Conservation (phyloP, 2,888 invertebrate genomes). For the Aelia acuminata region DNA sequence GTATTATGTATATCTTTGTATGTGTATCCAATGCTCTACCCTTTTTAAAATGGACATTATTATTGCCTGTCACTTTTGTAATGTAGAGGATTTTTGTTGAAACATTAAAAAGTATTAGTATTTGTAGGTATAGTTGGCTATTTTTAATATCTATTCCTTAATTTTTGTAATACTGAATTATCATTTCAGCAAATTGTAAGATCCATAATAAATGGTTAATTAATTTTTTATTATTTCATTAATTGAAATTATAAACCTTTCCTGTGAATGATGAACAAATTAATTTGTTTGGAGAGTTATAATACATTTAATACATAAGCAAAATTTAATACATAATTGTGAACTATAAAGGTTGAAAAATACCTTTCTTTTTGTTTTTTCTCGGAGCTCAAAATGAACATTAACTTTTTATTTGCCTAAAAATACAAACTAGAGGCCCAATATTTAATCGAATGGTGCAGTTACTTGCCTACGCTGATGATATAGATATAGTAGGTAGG, state of each 20-base stretch:
- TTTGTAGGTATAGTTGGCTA: background rate
- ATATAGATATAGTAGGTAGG: no score
- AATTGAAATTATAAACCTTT: background rate
- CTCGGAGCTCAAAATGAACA: no score
- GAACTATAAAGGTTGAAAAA: background rate
- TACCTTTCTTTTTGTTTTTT: no score
- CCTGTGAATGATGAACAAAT: background rate
- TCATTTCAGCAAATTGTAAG: conserved; percentile 11
- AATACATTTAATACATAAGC: background rate
- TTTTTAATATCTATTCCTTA: conserved; percentile 24
- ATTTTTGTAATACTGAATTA: conserved; percentile 32
- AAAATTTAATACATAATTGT: background rate
- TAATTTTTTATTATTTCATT: conserved; percentile 39
- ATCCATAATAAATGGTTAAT: conserved; percentile 23
- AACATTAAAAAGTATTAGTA: conserved; percentile 21
- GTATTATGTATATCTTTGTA: conserved; percentile 36
- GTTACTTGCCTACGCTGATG: no score
- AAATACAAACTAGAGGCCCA: no score
- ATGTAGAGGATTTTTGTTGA: background rate
- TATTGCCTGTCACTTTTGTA: conserved; percentile 12
- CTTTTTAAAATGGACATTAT: background rate
- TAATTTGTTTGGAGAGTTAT: background rate
- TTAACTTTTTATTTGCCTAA: no score
- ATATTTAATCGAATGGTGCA: no score
- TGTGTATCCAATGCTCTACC: conserved; percentile 36